These are phyloP conservation scores for Mesocricetus auratus DNA, from an alignment of 2,113 vertebrate species.

Conservation along the genomic window DNA sequence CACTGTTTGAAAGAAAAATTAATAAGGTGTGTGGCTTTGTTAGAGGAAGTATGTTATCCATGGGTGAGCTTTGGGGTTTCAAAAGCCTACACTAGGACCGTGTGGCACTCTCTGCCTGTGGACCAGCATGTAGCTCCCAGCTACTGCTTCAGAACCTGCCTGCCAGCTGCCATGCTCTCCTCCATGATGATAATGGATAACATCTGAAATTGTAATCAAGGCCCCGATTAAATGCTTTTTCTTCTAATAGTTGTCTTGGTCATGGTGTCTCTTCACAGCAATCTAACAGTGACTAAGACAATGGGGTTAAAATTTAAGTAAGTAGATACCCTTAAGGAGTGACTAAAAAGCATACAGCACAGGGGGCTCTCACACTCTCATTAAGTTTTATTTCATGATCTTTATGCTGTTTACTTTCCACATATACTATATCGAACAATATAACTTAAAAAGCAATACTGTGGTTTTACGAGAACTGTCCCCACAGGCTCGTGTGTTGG, in stretches of 20 bases:
- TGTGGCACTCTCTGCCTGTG: neutral
- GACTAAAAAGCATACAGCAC: neutral
- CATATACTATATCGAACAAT: too few species aligned
- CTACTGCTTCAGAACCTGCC: neutral
- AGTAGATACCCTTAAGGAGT: neutral
- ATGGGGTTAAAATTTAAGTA: neutral
- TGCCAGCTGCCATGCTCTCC: too few species aligned
- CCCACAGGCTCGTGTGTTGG: too few species aligned
- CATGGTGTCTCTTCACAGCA: neutral
- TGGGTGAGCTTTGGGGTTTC: neutral
- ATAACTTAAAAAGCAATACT: neutral
- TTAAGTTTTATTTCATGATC: neutral
- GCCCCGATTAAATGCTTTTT: neutral
- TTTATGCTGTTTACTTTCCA: neutral
- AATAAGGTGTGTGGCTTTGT: neutral
- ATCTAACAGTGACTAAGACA: neutral
- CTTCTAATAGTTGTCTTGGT: neutral
- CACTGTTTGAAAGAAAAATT: neutral
- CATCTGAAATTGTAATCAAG: neutral
- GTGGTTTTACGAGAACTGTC: neutral
- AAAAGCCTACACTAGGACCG: too few species aligned
- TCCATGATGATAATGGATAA: neutral
- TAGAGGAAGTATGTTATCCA: neutral
- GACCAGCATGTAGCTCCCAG: neutral
- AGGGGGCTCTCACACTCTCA: neutral